phyloP scores from a whole-genome alignment of 30 jellyfish, hydroid and myxozoan genomes.

The Euphysa ruthae region DNA sequence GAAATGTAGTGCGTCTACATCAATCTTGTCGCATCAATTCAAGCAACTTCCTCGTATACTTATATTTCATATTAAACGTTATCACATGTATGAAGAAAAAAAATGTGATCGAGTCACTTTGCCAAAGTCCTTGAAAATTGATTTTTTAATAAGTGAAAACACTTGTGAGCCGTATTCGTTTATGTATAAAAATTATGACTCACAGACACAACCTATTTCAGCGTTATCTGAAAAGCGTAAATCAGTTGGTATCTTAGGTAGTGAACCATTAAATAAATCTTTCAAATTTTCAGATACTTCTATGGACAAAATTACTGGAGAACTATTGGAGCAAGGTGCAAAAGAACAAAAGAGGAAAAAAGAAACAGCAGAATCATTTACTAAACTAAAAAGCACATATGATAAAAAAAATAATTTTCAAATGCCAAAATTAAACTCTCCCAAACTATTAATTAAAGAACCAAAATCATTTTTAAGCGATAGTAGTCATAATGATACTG shows the following conservation, averaged over 20 bases:
- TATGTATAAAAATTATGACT: no score
- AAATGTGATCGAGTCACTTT: slow-evolving; percentile 40
- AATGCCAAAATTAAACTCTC: no score
- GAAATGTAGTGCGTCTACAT: slow-evolving; percentile 33
- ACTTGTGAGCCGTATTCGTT: no score
- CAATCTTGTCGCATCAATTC: slow-evolving; percentile 51
- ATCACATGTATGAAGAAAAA: slow-evolving; percentile 47
- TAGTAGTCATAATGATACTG: background rate
- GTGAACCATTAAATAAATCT: slow-evolving; percentile 17
- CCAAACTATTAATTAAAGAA: background rate
- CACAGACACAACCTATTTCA: no score
- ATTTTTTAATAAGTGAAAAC: background rate
- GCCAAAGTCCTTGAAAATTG: slow-evolving; percentile 43
- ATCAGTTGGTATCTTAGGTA: background rate
- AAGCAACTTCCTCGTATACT: slow-evolving; percentile 69
- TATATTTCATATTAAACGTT: slow-evolving; percentile 69
- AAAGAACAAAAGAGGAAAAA: no score
- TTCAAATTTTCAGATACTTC: background rate
- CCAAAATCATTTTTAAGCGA: background rate
- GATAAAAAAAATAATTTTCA: background rate
- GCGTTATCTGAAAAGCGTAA: slow-evolving; percentile 19
- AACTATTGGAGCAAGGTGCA: background rate
- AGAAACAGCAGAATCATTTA: background rate
- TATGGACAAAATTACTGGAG: background rate
- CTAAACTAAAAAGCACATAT: background rate